Evolutionary conservation across 2,113 vertebrate species (phyloP).

Genomic region (Etheostoma cragini): DNA sequence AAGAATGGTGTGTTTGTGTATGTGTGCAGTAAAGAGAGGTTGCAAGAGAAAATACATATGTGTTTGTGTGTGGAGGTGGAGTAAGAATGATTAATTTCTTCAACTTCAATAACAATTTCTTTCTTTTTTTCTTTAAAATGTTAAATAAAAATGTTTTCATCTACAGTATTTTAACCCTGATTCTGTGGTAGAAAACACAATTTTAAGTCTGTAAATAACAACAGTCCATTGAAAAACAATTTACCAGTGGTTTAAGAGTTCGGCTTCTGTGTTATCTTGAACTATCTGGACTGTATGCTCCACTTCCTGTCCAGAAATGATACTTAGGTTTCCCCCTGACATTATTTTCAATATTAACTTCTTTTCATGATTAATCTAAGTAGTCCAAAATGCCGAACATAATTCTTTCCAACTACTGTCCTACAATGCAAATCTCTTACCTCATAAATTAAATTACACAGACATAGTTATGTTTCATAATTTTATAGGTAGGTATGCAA

Average conservation of each 20-base stretch:
- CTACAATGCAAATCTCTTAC: neutral
- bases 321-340: neutral
- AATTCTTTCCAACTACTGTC: neutral
- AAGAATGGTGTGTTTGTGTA: conserved; percentile 31
- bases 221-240: neutral
- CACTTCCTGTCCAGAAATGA: neutral
- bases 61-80: neutral
- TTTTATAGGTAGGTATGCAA: neutral
- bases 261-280: neutral
- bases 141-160: no score
- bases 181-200: conserved; percentile 76
- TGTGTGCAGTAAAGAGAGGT: conserved; percentile 3
- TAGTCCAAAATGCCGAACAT: neutral
- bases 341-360: neutral
- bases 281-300: neutral
- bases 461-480: neutral
- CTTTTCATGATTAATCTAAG: neutral
- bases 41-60: neutral
- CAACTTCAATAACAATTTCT: neutral
- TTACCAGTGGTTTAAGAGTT: neutral
- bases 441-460: neutral
- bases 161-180: conserved; percentile 78
- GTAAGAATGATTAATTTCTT: conserved; percentile 45
- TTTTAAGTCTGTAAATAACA: neutral
- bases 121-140: no score